Percentiles rank a stretch among this genome's conserved stretches.
These are phyloP conservation scores for Hylaea fasciaria DNA, from an alignment of 2,888 invertebrate genomes.

Conservation along the genomic window DNA sequence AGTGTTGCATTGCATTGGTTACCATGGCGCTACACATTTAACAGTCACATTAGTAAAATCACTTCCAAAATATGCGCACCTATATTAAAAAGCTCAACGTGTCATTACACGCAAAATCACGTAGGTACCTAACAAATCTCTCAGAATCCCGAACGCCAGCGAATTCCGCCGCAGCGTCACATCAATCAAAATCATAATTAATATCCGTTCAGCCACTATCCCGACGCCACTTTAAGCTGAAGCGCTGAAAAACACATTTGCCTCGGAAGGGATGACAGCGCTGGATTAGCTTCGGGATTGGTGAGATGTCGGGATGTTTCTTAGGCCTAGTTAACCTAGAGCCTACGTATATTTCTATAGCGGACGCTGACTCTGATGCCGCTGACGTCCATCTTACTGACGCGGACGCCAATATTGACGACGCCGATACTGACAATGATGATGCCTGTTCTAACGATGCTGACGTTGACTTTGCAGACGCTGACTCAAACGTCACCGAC, in stretches of 20 bases:
- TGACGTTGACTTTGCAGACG: too few species aligned
- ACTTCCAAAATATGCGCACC: too few species aligned
- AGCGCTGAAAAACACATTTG: conserved; percentile 32
- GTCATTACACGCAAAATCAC: background rate
- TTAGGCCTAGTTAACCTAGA: background rate
- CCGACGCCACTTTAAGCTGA: conserved; percentile 13
- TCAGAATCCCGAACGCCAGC: background rate
- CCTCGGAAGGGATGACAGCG: conserved; percentile 28
- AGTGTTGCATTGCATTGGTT: too few species aligned
- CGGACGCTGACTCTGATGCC: too few species aligned
- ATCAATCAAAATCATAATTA: conserved; percentile 35
- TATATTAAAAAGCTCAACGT: conserved; percentile 1
- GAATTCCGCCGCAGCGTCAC: conserved; percentile 4
- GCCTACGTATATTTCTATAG: too few species aligned
- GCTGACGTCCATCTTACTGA: too few species aligned
- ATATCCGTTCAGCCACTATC: conserved; percentile 30
- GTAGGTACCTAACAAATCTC: background rate
- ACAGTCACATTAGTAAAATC: too few species aligned
- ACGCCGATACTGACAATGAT: too few species aligned
- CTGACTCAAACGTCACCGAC: too few species aligned
- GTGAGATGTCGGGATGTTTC: conserved; percentile 1
- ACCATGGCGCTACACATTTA: too few species aligned
- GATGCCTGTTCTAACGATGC: too few species aligned
- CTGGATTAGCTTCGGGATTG: conserved; percentile 24
- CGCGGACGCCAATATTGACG: too few species aligned